Conservation (phyloP, 1,140 invertebrate species). For the Drosophila carrolli region DNA sequence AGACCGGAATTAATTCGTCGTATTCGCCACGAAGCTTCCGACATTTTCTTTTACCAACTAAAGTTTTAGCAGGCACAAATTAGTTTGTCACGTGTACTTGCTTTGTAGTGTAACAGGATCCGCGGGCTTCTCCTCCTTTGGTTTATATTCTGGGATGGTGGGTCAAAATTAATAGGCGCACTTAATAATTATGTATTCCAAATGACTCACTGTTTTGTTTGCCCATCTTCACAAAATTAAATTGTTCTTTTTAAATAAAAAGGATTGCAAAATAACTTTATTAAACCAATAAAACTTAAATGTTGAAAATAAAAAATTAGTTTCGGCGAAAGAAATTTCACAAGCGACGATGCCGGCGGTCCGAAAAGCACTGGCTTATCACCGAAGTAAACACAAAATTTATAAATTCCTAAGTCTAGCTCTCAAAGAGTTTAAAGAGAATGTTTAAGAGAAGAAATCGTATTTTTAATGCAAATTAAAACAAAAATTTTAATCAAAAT, state of each 20-base stretch:
- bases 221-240: background rate
- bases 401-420: background rate
- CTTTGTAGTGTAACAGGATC: background rate
- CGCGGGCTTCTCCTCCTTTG: background rate
- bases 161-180: background rate
- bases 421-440: background rate
- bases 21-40: too few relatives aligned
- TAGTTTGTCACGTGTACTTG: background rate
- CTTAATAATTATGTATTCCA: background rate
- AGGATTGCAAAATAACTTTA: background rate
- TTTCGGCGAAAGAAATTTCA: background rate
- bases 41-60: too few relatives aligned
- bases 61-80: too few relatives aligned
- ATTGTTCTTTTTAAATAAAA: background rate
- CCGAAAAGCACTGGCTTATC: background rate
- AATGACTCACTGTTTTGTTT: background rate
- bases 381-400: background rate
- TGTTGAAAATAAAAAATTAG: background rate
- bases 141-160: background rate
- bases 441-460: background rate
- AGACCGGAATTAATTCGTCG: too few relatives aligned
- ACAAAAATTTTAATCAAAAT: too few relatives aligned
- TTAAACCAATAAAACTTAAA: background rate
- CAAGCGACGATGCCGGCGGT: background rate
- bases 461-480: too few relatives aligned